Percentiles rank a stretch among this genome's conserved stretches.
phyloP scores from a whole-genome alignment of 2,113 vertebrate species.

The Plectropomus leopardus region DNA sequence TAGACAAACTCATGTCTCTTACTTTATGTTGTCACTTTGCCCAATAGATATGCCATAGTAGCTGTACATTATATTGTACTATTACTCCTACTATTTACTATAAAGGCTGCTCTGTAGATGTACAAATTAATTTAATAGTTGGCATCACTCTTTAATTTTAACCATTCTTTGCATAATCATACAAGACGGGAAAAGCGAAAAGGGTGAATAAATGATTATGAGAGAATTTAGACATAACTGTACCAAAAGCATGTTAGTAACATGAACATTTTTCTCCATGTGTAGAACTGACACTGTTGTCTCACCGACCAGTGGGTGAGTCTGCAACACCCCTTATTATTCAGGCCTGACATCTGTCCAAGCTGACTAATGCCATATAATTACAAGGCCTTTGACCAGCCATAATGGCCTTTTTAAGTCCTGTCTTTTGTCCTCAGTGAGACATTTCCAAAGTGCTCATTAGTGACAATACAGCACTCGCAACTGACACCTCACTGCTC shows the following conservation, averaged over 20 bases:
- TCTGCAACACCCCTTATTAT: conserved; percentile 72
- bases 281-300: conserved; percentile 36
- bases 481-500: conserved; percentile 33
- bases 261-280: conserved; percentile 1
- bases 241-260: conserved; percentile 10
- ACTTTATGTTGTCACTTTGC: too few relatives aligned
- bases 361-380: conserved; percentile 49
- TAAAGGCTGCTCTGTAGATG: neutral
- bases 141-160: neutral
- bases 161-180: too few relatives aligned
- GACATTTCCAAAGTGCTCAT: conserved; percentile 52
- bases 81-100: neutral
- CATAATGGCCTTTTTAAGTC: conserved; percentile 61
- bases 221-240: neutral
- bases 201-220: neutral
- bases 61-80: too few relatives aligned
- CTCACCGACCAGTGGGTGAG: conserved; percentile 33
- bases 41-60: too few relatives aligned
- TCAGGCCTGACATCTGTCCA: conserved; percentile 74
- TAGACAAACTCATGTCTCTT: too few relatives aligned
- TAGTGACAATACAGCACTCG: conserved; percentile 40
- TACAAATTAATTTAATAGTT: neutral
- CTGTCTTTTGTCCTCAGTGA: conserved; percentile 67
- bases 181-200: neutral
- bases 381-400: conserved; percentile 58